Conservation (phyloP, 2,797 vertebrate genomes). For the Cephalopachus bancanus region DNA sequence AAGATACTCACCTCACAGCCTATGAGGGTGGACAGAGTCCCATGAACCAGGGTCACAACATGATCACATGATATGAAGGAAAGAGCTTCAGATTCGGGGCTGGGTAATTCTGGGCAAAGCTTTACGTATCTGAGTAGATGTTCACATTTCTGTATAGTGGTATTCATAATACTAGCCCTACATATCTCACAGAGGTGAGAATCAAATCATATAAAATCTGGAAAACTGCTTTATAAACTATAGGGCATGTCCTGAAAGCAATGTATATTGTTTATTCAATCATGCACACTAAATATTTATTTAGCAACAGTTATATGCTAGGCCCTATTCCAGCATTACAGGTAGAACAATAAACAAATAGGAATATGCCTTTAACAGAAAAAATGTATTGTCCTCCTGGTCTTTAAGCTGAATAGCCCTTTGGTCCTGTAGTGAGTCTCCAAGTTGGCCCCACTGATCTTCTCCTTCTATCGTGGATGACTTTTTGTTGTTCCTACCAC, state of each 20-base stretch:
- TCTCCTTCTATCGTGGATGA: neutral
- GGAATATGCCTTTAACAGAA: neutral
- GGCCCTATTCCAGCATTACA: neutral
- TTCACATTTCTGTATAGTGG: neutral
- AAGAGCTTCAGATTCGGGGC: neutral
- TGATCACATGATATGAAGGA: neutral
- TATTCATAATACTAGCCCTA: neutral
- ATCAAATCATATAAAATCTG: neutral
- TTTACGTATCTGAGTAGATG: neutral
- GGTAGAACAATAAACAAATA: slow-evolving; percentile 38
- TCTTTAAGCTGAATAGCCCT: neutral
- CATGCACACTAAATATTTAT: neutral
- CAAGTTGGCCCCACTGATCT: neutral
- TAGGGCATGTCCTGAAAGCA: neutral
- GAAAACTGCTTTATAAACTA: slow-evolving; percentile 18
- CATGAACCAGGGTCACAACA: neutral
- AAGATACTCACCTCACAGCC: neutral
- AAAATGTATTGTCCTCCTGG: neutral
- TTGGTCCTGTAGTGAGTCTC: neutral
- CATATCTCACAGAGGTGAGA: neutral
- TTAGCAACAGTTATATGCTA: neutral
- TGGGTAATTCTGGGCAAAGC: neutral
- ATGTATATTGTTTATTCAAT: neutral
- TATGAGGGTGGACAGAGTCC: neutral
- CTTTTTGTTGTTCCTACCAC: neutral